A percentile compares a stretch with the other conserved stretches of the same genome.
Evolutionary conservation across 2,797 vertebrate genomes (phyloP).

Genomic region (Sebastes ruberrimus): DNA sequence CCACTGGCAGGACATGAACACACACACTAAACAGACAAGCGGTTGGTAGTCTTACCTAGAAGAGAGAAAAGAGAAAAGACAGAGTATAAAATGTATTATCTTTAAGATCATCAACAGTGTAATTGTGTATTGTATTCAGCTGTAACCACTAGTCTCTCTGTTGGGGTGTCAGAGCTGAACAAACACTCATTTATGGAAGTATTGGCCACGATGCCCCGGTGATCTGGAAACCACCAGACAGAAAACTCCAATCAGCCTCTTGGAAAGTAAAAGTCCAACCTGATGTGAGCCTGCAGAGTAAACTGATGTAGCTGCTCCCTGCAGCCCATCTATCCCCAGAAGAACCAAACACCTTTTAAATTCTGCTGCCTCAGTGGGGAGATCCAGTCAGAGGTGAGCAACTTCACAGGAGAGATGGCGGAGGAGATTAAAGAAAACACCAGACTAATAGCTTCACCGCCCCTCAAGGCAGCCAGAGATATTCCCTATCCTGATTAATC

Average conservation of each 20-base stretch:
- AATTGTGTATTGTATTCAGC: neutral
- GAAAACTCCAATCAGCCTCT: neutral
- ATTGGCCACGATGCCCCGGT: neutral
- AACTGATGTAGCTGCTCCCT: neutral
- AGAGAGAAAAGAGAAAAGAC: neutral
- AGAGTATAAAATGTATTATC: neutral
- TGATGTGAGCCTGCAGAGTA: neutral
- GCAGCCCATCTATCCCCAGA: neutral
- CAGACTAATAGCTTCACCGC: neutral
- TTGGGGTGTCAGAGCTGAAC: neutral
- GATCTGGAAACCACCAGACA: neutral
- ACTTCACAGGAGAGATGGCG: neutral
- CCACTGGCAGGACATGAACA: too few relatives aligned
- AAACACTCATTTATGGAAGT: neutral
- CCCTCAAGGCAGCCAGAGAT: neutral
- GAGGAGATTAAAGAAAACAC: slow-evolving; percentile 8
- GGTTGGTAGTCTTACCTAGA: neutral
- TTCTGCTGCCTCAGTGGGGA: slow-evolving; percentile 1
- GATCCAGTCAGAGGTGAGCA: neutral
- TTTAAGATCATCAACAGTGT: neutral
- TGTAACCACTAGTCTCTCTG: neutral
- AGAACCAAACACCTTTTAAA: neutral
- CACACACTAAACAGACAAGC: neutral
- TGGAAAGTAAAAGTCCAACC: neutral
- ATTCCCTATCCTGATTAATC: neutral